Evolutionary conservation across 1,140 invertebrate species (phyloP).

Genomic region (Hetaerina americana): DNA sequence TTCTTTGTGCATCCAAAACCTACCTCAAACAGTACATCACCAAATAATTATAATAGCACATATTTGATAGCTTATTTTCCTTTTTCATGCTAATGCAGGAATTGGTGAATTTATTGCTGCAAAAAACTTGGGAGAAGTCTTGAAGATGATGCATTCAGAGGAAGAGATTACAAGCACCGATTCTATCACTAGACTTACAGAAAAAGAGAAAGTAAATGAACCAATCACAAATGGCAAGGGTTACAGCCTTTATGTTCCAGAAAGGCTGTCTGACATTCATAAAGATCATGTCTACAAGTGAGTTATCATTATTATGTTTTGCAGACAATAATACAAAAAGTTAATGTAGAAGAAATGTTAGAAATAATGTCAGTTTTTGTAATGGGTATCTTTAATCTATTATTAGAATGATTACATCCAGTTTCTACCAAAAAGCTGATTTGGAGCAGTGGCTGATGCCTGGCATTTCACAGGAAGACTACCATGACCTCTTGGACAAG

Average conservation of each 20-base stretch:
- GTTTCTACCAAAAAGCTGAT: slow-evolving; percentile 73
- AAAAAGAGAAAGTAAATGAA: slow-evolving; percentile 20
- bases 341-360: too few species aligned
- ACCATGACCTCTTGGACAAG: slow-evolving; percentile 45
- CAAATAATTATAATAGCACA: too few species aligned
- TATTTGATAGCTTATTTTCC: too few species aligned
- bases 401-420: slow-evolving; percentile 60
- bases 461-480: slow-evolving; percentile 47
- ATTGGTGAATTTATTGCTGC: slow-evolving; percentile 69
- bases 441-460: slow-evolving; percentile 59
- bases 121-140: slow-evolving; percentile 48
- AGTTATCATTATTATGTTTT: too few species aligned
- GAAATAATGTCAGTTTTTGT: too few species aligned
- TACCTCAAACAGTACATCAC: too few species aligned
- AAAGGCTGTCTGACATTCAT: slow-evolving; percentile 44
- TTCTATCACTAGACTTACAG: slow-evolving; percentile 4
- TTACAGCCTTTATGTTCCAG: slow-evolving; percentile 37
- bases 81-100: slow-evolving; percentile 30
- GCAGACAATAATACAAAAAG: too few species aligned
- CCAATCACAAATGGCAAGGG: slow-evolving; percentile 23
- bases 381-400: neutral
- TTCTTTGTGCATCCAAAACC: too few species aligned
- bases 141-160: slow-evolving; percentile 38
- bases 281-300: slow-evolving; percentile 44
- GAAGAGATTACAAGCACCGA: slow-evolving; percentile 21